Evolutionary conservation across 2,888 invertebrate species (phyloP), one percentile per base, ranked within the genome.

Genomic region (Agelastica alni): DNA sequence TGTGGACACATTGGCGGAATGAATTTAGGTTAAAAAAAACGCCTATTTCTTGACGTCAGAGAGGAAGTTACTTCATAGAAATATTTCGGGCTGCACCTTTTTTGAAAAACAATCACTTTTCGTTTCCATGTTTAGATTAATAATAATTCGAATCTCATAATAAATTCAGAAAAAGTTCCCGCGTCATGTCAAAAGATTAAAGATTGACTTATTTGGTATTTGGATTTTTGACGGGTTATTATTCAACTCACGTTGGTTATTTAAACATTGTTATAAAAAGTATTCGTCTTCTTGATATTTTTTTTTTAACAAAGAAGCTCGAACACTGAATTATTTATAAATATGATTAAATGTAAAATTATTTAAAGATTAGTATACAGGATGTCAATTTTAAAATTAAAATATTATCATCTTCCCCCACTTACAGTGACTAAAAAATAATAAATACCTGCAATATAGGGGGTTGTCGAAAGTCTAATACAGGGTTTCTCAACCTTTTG

Each of bases 61-160:
- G n/a, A n/a, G n/a, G n/a, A n/a, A n/a, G n/a, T n/a, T n/a, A n/a
- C n/a, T n/a, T n/a, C n/a, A n/a, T n/a, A n/a, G n/a, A n/a, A n/a
- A n/a, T n/a, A n/a, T n/a, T n/a, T n/a, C n/a, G n/a, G n/a, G n/a
- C 67, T 65, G 62, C 67, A 64, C 65, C 67, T 67, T 65, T 67
- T 64, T 60, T 57, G 63, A 65, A 65, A 65, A 64, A 67, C 67
- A 67, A 67, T 67, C 58, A 64, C 56, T 48, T 55, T 61, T 48
- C 62, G 64, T 60, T 62, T 60, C 67, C 65, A 67, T 67, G 65
- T 65, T 67, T 63, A 64, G 65, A 67, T 67, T 67, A 63, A 65
- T 64, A 66, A 66, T 66, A 61, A 58, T 60, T 51, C 53, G 53
- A 56, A 53, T 47, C 58, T 43, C 55, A 59, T 62, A 62, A 61